Evolutionary conservation across 2,797 vertebrate genomes (phyloP).

Genomic region (Eulemur mongoz): DNA sequence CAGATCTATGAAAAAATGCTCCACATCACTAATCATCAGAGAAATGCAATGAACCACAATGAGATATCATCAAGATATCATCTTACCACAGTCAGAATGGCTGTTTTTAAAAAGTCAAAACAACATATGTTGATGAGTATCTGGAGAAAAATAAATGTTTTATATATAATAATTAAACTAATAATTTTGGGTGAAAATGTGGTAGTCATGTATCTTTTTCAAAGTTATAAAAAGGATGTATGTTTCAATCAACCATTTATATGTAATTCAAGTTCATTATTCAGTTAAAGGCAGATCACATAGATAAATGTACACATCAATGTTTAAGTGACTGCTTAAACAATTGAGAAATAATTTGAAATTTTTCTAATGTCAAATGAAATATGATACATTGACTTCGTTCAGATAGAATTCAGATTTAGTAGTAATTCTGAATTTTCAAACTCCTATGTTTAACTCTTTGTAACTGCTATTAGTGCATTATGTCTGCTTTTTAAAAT

Average conservation of each 20-base stretch:
- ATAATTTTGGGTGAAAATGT: not conserved
- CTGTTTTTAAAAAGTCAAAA: not conserved
- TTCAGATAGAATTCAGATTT: not conserved
- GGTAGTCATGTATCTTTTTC: not conserved
- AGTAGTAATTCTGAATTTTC: not conserved
- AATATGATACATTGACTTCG: not conserved
- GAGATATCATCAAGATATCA: not conserved
- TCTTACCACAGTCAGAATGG: not conserved
- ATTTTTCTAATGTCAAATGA: not conserved
- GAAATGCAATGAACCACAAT: not conserved
- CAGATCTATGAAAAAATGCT: not conserved
- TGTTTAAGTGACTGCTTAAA: not conserved
- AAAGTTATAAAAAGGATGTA: not conserved
- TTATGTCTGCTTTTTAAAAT: not conserved
- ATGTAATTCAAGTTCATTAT: not conserved
- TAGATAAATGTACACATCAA: not conserved
- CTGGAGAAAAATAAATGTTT: not conserved
- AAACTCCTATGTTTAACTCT: not conserved
- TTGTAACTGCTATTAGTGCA: not conserved
- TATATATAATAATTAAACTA: not conserved
- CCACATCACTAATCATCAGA: not conserved
- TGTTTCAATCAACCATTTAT: not conserved
- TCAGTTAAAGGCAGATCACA: not conserved
- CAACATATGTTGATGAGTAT: not conserved
- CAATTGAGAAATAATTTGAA: not conserved